Percentiles rank a stretch among this genome's conserved stretches.
phyloP scores from a whole-genome alignment of 2,797 vertebrate genomes.

The Girardinus metallicus region DNA sequence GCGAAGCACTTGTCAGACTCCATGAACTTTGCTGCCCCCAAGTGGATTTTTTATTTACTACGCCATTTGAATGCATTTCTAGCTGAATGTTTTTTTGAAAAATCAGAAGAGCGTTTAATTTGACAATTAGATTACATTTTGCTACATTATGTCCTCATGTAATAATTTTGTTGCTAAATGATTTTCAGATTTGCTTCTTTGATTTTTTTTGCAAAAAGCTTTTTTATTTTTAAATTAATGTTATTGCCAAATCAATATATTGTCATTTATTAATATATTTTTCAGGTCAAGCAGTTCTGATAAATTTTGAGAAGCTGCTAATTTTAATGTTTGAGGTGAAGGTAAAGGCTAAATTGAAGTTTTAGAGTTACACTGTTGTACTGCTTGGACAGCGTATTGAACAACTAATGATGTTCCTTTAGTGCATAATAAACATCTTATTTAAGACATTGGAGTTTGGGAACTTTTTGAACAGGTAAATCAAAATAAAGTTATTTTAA shows the following conservation, averaged over 20 bases:
- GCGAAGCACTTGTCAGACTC: background rate
- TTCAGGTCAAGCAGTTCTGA: background rate
- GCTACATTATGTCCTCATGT: background rate
- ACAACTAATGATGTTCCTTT: background rate
- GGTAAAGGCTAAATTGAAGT: background rate
- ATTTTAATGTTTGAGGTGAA: background rate
- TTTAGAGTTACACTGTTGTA: background rate
- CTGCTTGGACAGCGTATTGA: background rate
- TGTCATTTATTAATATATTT: background rate
- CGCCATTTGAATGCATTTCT: conserved; percentile 5
- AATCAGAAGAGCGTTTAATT: background rate
- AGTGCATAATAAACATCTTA: background rate
- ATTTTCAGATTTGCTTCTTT: background rate
- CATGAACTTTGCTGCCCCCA: conserved; percentile 51
- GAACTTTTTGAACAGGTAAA: background rate
- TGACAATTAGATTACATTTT: background rate
- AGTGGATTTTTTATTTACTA: conserved; percentile 43
- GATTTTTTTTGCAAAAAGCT: background rate
- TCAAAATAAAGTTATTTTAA: background rate
- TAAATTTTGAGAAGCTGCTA: background rate
- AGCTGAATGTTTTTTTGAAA: background rate
- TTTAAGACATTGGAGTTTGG: background rate
- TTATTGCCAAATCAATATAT: background rate
- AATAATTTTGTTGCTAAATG: background rate
- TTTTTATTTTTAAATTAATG: background rate